These are phyloP conservation scores for Scolopax bukidnonensis DNA, from an alignment of 2,797 vertebrate genomes.

Conservation along the genomic window DNA sequence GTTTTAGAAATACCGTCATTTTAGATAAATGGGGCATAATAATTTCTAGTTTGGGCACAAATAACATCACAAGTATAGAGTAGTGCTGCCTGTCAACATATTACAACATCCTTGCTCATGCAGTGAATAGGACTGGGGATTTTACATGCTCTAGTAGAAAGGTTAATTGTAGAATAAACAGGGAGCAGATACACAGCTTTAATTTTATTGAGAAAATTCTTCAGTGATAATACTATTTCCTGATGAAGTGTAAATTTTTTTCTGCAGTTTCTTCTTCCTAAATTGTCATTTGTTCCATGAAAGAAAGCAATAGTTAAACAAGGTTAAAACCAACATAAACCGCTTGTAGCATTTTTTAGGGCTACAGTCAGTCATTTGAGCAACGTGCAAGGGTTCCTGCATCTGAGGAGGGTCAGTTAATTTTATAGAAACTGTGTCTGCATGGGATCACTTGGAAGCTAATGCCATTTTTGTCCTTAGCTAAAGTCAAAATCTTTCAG, in stretches of 20 bases:
- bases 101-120: not conserved
- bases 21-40: not conserved
- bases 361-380: not conserved
- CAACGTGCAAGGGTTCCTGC: not conserved
- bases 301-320: not conserved
- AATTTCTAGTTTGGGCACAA: not conserved
- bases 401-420: rapidly evolving
- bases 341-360: not conserved
- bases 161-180: not conserved
- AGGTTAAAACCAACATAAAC: not conserved
- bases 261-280: not conserved
- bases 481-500: not conserved
- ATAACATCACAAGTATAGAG: not conserved
- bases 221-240: not conserved
- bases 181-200: not conserved
- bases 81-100: not conserved
- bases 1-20: not conserved
- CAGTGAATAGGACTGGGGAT: not conserved
- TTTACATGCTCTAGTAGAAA: not conserved
- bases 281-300: not conserved
- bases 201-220: not conserved
- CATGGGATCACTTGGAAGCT: not conserved
- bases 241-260: not conserved
- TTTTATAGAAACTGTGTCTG: not conserved
- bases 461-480: not conserved